Conservation (phyloP, 1,140 invertebrate species). For the Drosophila paulistorum region DNA sequence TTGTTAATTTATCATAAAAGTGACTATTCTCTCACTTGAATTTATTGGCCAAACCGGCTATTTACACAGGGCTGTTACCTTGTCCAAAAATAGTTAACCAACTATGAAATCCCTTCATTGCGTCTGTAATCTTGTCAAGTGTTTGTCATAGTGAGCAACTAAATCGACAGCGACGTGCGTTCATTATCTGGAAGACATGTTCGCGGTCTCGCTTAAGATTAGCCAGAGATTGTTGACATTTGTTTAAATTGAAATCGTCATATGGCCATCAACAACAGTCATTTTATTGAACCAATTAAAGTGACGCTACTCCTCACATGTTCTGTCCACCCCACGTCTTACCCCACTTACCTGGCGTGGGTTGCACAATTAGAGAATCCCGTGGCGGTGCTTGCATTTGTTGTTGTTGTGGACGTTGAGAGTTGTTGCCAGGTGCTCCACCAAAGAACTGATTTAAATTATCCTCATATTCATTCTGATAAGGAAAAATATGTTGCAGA, state of each 20-base stretch:
- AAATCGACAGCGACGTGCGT: constrained; percentile 34
- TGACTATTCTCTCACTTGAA: too few species aligned
- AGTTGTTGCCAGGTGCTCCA: constrained; percentile 11
- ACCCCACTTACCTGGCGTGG: constrained; percentile 70
- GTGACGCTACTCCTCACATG: background rate
- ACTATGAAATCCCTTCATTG: too few species aligned
- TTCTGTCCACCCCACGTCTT: too few species aligned
- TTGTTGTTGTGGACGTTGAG: background rate
- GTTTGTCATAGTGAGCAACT: background rate
- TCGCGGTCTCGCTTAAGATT: constrained; percentile 40
- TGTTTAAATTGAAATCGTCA: constrained; percentile 15
- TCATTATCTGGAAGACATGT: constrained; percentile 40
- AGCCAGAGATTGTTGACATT: constrained; percentile 1
- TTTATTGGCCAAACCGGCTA: too few species aligned
- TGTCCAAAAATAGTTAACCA: too few species aligned
- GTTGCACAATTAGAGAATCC: constrained; percentile 72
- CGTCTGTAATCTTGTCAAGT: too few species aligned
- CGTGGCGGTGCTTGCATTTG: constrained; percentile 54
- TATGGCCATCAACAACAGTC: constrained; percentile 17
- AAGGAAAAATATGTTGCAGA: background rate
- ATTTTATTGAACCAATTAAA: background rate
- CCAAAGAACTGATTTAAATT: constrained; percentile 77
- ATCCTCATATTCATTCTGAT: constrained; percentile 81
- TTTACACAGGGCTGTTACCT: too few species aligned
- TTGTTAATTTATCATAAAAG: too few species aligned